These are phyloP conservation scores for Oophaga pumilio DNA, from an alignment of 2,113 vertebrate genomes.

Conservation along the genomic window DNA sequence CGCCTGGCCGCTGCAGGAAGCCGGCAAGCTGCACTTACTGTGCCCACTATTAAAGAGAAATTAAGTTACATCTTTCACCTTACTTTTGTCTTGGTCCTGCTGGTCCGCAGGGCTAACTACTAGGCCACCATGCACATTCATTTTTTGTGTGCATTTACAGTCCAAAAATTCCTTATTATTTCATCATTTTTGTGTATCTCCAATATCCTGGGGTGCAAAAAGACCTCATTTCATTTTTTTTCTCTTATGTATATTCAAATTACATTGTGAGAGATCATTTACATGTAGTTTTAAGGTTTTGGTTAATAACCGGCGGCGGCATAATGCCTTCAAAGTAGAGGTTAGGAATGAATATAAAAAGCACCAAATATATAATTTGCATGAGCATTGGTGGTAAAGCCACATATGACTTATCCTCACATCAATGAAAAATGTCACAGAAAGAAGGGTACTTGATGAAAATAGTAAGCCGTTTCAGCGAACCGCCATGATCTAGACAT, in stretches of 20 bases:
- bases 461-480: neutral
- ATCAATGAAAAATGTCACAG: neutral
- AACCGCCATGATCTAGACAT: neutral
- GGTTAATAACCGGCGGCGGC: neutral
- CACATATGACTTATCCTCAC: neutral
- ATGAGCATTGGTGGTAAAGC: too few relatives aligned
- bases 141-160: neutral
- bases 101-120: neutral
- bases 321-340: neutral
- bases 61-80: too few relatives aligned
- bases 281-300: neutral
- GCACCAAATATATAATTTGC: neutral
- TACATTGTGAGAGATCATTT: neutral
- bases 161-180: neutral
- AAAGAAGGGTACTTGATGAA: neutral
- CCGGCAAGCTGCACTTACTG: too few relatives aligned
- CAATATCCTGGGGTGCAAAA: neutral
- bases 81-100: neutral
- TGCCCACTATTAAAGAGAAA: too few relatives aligned
- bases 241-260: neutral
- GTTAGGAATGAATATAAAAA: neutral
- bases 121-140: neutral
- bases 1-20: too few relatives aligned
- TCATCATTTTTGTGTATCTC: neutral
- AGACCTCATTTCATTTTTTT: neutral